Base-by-base conservation (phyloP, 2,113 vertebrate species). In the Menidia beryllina region DNA sequence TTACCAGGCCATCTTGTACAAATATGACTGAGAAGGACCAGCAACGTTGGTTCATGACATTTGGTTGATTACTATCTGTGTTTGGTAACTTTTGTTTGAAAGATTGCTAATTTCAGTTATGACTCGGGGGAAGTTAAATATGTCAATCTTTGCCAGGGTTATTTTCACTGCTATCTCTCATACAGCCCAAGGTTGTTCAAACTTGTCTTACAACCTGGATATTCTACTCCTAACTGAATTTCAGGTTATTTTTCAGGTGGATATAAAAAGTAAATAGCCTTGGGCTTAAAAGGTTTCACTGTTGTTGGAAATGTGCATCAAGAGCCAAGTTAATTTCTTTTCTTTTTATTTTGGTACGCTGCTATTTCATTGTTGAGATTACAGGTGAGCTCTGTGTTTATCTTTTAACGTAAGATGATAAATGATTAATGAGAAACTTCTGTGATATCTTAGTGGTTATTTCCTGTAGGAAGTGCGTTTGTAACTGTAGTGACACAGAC, bases 381-480 rank as follows among this genome's bases (percentile, higher is more conserved):
- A 45, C 41, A 45, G 41, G 15, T 8, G 7, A n/a, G 41, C 17
- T 19, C 17, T 19, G 19, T 17, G 41, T 45, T 45, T 45, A 45
- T 45, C n/a, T 45, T 45, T 45, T 1, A 19, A 14, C 6, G 17
- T 19, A 45, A 45, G 41, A 45, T 19, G 17, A 17, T 45, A 45
- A 45, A 45, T 45, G 41, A 7, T 14, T 45, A 45, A 45, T 45
- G 41, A 45, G 41, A 45, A 45, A n/a, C 19, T 19, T 14, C 41
- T 45, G 41, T n/a, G 17, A n/a, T n/a, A n/a, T n/a, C n/a, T n/a
- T n/a, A n/a, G n/a, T n/a, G 30, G 30, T 10, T 34, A 34, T 23
- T 51, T 51, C 36, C 10, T 10, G 38, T 41, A 59, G 45, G n/a
- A 51, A 5, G 24, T 34, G 57, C 6, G n/a, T 53, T 61, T 60